Conservation (phyloP, 2,113 vertebrate species). For the Chrysemys picta region DNA sequence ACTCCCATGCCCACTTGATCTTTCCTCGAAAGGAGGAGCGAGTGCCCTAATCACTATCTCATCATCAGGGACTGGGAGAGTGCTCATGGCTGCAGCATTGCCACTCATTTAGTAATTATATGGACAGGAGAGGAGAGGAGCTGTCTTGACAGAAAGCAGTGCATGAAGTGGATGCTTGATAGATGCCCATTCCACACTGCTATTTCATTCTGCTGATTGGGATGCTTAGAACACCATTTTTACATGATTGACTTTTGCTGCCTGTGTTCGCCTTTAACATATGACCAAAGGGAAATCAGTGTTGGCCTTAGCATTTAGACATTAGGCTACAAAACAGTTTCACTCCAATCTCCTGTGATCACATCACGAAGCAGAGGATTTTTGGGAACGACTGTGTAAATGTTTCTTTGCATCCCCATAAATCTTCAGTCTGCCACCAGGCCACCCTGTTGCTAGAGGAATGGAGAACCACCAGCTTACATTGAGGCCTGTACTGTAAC, state of each 20-base stretch:
- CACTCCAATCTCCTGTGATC: background rate
- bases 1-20: background rate
- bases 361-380: background rate
- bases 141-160: background rate
- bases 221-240: background rate
- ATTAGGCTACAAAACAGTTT: background rate
- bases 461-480: background rate
- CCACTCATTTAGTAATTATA: background rate
- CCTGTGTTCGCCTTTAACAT: background rate
- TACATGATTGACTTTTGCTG: background rate
- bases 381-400: background rate
- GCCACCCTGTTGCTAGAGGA: too few relatives aligned
- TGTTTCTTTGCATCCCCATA: background rate
- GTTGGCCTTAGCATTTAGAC: background rate
- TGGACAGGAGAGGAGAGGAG: background rate
- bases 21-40: background rate
- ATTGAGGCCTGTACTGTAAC: too few relatives aligned
- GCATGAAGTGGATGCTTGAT: background rate
- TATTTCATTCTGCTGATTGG: background rate
- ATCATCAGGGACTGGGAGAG: background rate
- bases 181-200: background rate
- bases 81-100: background rate
- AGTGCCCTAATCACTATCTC: background rate
- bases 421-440: background rate
- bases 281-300: background rate